Percentiles rank a stretch among this genome's conserved stretches.
Evolutionary conservation across 2,797 vertebrate genomes (phyloP).

Genomic region (Galago senegalensis): DNA sequence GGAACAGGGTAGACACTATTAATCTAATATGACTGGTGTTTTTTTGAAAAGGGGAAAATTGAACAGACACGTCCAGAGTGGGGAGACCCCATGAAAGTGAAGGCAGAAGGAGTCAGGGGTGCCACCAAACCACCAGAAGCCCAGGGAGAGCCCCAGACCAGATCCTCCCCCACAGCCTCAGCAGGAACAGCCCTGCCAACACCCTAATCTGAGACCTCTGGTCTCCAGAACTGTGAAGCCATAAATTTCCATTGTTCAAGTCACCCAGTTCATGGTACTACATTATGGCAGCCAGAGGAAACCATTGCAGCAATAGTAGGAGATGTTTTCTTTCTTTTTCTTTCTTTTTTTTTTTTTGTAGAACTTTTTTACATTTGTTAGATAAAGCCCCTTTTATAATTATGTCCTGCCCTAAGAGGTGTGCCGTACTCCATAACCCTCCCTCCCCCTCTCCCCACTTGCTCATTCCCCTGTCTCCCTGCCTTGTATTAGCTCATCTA

Average conservation of each 20-base stretch:
- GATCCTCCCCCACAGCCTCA: background rate
- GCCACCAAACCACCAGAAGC: background rate
- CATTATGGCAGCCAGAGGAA: background rate
- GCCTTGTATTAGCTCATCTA: no score
- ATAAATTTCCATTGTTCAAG: accelerated
- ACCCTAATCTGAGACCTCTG: background rate
- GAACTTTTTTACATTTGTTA: no score
- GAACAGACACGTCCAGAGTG: accelerated
- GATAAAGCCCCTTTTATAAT: no score
- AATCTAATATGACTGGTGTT: background rate
- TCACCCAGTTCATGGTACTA: accelerated
- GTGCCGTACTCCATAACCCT: no score
- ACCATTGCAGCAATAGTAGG: accelerated
- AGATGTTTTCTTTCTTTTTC: background rate
- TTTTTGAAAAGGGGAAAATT: background rate
- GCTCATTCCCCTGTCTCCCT: no score
- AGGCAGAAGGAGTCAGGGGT: accelerated
- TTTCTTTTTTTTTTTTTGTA: no score
- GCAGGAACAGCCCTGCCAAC: background rate
- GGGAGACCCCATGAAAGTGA: accelerated
- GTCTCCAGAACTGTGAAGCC: background rate
- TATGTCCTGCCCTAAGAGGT: no score
- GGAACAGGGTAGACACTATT: no score
- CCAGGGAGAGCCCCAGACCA: background rate
- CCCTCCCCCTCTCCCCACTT: no score